Evolutionary conservation across 2,113 vertebrate genomes (phyloP).

Genomic region (Tringa solitaria): DNA sequence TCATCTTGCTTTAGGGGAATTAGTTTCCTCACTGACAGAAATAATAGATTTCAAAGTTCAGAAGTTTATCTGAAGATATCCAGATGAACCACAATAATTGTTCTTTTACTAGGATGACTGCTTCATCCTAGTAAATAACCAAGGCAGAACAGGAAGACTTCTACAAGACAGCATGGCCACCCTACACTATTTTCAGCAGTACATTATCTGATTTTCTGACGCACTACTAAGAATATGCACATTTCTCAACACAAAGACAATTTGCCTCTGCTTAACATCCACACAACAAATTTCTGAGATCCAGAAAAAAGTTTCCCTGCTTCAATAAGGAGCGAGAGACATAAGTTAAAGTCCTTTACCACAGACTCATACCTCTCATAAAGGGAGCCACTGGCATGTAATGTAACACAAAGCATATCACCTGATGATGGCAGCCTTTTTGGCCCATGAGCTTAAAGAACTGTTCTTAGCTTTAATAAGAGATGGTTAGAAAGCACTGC

Average conservation of each 20-base stretch:
- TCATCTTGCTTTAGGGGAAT: background rate
- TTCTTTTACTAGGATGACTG: background rate
- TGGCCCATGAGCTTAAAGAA: background rate
- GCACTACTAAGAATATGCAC: background rate
- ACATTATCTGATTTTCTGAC: background rate
- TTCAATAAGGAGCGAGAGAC: background rate
- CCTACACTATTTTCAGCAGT: background rate
- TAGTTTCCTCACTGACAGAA: background rate
- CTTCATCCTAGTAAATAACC: background rate
- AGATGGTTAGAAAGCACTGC: background rate
- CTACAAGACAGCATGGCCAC: background rate
- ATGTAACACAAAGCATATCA: background rate
- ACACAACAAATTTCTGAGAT: background rate
- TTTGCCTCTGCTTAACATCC: background rate
- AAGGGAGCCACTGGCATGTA: background rate
- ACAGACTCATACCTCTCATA: background rate
- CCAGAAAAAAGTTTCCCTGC: background rate
- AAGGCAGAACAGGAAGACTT: background rate
- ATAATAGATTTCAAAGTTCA: background rate
- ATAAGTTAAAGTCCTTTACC: background rate
- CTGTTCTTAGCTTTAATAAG: background rate
- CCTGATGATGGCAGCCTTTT: background rate
- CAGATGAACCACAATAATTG: background rate
- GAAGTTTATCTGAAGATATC: background rate
- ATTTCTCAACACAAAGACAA: background rate